These are phyloP conservation scores for Aegypius monachus DNA, from an alignment of 2,113 vertebrate species.

Conservation along the genomic window DNA sequence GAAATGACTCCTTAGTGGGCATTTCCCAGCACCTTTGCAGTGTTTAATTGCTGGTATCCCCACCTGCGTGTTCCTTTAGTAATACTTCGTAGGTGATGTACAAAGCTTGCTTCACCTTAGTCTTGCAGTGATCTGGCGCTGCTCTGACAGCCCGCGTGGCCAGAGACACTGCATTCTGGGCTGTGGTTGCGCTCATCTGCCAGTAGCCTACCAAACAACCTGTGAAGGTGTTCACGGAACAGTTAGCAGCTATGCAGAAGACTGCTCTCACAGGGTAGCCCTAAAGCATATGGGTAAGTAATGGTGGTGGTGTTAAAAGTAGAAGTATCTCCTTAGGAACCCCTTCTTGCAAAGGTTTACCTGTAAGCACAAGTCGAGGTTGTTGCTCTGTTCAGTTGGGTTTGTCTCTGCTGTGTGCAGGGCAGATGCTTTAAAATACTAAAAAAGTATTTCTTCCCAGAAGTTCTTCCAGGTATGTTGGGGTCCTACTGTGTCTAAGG, in stretches of 20 bases:
- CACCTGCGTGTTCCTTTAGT: not conserved
- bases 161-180: not conserved
- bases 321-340: not conserved
- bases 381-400: not conserved
- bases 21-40: not conserved
- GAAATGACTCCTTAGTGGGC: not conserved
- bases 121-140: not conserved
- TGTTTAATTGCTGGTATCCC: not conserved
- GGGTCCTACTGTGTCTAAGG: not conserved
- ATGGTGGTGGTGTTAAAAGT: not conserved
- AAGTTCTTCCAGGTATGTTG: not conserved
- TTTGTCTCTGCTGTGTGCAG: not conserved
- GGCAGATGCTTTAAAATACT: not conserved
- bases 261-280: not conserved
- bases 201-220: not conserved
- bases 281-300: not conserved
- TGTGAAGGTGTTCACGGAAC: not conserved
- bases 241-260: not conserved
- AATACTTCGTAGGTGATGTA: not conserved
- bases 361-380: not conserved
- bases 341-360: not conserved
- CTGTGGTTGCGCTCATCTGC: not conserved
- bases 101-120: not conserved
- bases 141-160: accelerated
- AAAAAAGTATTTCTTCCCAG: not conserved